Evolutionary conservation across 2,888 invertebrate genomes (phyloP).

Genomic region (Clepsis dumicolana): DNA sequence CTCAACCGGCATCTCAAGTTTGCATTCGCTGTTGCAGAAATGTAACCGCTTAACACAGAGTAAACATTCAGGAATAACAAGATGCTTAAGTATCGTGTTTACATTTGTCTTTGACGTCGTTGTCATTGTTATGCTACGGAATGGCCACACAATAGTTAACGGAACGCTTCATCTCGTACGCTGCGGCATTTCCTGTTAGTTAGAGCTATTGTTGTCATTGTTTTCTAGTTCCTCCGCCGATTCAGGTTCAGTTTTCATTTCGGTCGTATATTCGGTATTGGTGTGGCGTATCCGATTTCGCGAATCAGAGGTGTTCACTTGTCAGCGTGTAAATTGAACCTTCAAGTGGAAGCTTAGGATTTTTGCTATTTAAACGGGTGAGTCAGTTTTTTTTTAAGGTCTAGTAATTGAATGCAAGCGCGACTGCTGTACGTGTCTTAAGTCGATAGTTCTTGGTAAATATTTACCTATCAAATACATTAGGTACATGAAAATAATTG

Average conservation of each 20-base stretch:
- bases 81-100: slow-evolving; percentile 54
- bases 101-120: slow-evolving; percentile 56
- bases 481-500: neutral
- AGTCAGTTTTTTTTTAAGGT: neutral
- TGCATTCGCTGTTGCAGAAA: slow-evolving; percentile 15
- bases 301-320: neutral
- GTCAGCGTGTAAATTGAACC: neutral
- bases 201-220: slow-evolving; percentile 69
- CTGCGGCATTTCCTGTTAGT: slow-evolving; percentile 75
- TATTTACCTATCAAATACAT: neutral
- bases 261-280: slow-evolving; percentile 49
- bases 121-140: slow-evolving; percentile 70
- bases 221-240: slow-evolving; percentile 50
- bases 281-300: slow-evolving; percentile 46
- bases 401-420: neutral
- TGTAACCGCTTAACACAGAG: slow-evolving; percentile 10
- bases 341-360: neutral
- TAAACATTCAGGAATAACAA: slow-evolving; percentile 30
- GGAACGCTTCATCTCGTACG: slow-evolving; percentile 65
- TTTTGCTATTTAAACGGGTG: neutral
- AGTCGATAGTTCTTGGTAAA: no score
- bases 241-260: slow-evolving; percentile 53
- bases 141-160: slow-evolving; percentile 55
- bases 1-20: slow-evolving; percentile 8
- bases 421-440: no score